phyloP scores from a whole-genome alignment of 2,888 invertebrate species.

The Sinelater perroti region DNA sequence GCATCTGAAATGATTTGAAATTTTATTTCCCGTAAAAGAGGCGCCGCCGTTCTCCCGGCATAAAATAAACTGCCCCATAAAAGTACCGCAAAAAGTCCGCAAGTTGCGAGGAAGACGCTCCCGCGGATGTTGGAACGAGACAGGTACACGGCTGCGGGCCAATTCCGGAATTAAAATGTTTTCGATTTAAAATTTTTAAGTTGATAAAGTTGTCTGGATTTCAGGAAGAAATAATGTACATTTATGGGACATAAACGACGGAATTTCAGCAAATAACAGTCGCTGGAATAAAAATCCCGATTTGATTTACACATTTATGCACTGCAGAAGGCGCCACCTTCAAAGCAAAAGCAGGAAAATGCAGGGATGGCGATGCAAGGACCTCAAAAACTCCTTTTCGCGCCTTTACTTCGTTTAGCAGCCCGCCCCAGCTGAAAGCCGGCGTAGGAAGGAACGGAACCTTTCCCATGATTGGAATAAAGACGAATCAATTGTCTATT shows the following conservation, averaged over 20 bases:
- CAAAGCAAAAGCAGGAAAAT: too few relatives aligned
- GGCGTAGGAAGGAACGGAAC: conserved; percentile 14
- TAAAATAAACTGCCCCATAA: conserved; percentile 42
- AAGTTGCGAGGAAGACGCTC: conserved; percentile 39
- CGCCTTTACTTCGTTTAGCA: conserved; percentile 6
- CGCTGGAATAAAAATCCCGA: too few relatives aligned
- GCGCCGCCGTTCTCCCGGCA: conserved; percentile 40
- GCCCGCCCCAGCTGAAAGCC: conserved; percentile 3
- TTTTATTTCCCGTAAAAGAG: conserved; percentile 41
- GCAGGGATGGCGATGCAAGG: too few relatives aligned
- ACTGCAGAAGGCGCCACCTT: too few relatives aligned
- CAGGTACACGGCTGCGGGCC: conserved; percentile 16
- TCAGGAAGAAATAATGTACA: too few relatives aligned
- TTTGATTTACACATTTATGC: too few relatives aligned
- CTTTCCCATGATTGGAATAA: conserved; percentile 44
- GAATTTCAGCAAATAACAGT: too few relatives aligned
- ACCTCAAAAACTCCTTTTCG: background rate
- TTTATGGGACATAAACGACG: too few relatives aligned
- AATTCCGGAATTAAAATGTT: conserved; percentile 27
- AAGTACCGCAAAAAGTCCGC: conserved; percentile 42
- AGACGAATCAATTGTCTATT: conserved; percentile 42
- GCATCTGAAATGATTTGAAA: conserved; percentile 39
- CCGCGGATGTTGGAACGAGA: conserved; percentile 14
- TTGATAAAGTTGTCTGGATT: too few relatives aligned
- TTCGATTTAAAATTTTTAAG: conserved; percentile 31